Base-by-base conservation (phyloP, 2,113 vertebrate genomes). In the Ivindomyrus marchei region DNA sequence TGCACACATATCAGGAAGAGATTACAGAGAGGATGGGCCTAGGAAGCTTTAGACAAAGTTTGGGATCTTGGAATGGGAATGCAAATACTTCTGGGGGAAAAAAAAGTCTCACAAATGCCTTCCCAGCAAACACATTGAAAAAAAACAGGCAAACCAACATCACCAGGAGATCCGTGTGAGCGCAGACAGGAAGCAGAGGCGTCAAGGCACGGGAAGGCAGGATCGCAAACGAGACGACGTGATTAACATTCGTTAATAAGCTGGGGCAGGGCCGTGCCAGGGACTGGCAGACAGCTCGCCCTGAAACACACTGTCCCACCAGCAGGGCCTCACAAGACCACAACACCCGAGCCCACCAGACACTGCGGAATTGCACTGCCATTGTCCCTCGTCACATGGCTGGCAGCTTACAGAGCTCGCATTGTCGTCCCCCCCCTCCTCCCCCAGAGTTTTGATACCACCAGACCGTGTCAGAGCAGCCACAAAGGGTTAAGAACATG, bases 121-220 rank as follows among this genome's bases (percentile, higher is more conserved):
- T 66, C n/a, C n/a, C 62, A 66, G n/a, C 62, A 83, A 83, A 42
- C 15, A 83, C n/a, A 80, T 56, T 7, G 7, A 42, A 80, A 80
- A 17, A 80, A 80, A 80, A 80, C 58, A 27, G 91, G 85, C 89
- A 92, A 96, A 96, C 94, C 96, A 88, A 90, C 94, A 95, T 92
- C 89, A 92, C 88, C 94, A 94, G 94, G 96, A 94, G 93, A 92
- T 53, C 92, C 92, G 94, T 93, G 93, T 93, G 94, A 95, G 96
- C 92, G 93, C 90, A 95, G 93, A 95, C 95, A 97, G 95, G 95
- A 96, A 95, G 95, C 94, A 90, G 94, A 93, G 95, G 95, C 93
- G 95, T 92, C 93, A 97, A 96, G 95, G 95, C 93, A 93, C 92
- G 92, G 93, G 91, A 94, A 94, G 92, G 93, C 92, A 92, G 93